Evolutionary conservation across 30 jellyfish, hydroid and myxozoan genomes (phyloP), one percentile per base, ranked within the genome.

Genomic region (Clytia hemisphaerica): DNA sequence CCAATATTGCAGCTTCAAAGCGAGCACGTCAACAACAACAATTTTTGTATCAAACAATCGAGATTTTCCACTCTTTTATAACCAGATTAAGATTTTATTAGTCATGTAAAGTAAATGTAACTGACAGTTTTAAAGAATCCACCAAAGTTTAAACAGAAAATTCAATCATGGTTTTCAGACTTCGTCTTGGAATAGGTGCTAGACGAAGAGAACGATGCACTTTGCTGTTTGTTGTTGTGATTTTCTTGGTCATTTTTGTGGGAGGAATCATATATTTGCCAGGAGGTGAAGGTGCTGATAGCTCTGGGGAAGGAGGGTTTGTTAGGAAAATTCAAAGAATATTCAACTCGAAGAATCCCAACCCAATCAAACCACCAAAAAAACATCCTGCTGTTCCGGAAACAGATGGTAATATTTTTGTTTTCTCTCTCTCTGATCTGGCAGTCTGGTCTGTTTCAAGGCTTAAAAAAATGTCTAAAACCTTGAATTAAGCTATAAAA

Each of bases 201-300:
- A 83, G 97, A 77, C 72, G 73, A 47, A 83, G 77, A 33, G 97
- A 88, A 62, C 79, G 70, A 61, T 88, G 86, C 58, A 40, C 80
- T 12, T 57, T 74, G 22, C 62, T 79, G 24, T 55, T 80, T 68
- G 67, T 88, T 10, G 67, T 80, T 31, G 26, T 80, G 33, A 89
- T 60, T 4, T 88, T 88, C 60, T 50, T 73, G 63, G 37, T 83
- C 21, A 65, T 88, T 18, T 88, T 92, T 53, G 57, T 80, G 35
- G 97, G 97, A 1, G 97, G 93, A 7, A 35, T 88, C 37, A 44
- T 74, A 51, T 77, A 73, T 58, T 78, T 88, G 65, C 97, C 97
- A 15, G 93, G 77, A 27, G 69, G 68, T 1, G 79, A 68, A 25
- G 79, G 84, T 30, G 89, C 64, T 44, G 64, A 28, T 34, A 63